Base-by-base conservation (phyloP, 2,797 vertebrate genomes). In the Sebastes dallii region DNA sequence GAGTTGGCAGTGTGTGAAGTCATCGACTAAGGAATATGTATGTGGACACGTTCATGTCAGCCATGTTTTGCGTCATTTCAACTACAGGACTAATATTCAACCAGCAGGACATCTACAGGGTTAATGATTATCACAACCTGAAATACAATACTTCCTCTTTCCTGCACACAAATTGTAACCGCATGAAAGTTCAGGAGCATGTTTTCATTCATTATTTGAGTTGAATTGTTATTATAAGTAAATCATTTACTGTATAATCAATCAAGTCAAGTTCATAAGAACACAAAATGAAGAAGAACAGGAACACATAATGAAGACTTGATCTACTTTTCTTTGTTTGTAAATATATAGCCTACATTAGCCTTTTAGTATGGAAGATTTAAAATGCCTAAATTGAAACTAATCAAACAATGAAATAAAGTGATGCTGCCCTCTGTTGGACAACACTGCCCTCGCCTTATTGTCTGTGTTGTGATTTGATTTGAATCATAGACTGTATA, bases 1-100 rank as follows among this genome's bases (percentile, higher is more conserved):
- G 72, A 72, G 24, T 18, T 72, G 69, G 64, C 64, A 73, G 13
- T 14, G 69, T 78, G 54, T 86, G 74, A 91, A 55, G 82, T 84
- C 83, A 89, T 42, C 2, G 8, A 34, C 76, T 27, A 52, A 72
- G 46, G n/a, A 72, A 46, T 30, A 42, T 62, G n/a, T 20, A 24
- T 54, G 60, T 69, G 24, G 52, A 67, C 32, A 75, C 0, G 24
- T 75, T 79, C 12, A 22, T 7, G 42, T 83, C 50, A 78, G 54
- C 10, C 32, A 8, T 18, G 52, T 36, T 85, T 60, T 76, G 14
- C 59, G 14, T 77, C 14, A 52, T 59, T 66, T 70, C 32, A 54
- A 6, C 39, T 10, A 20, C 50, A 80, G 11, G 20, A 9, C 27
- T 66, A 46, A 78, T 60, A 20, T 72, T 59, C 11, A 70, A 65